A percentile compares a stretch with the other conserved stretches of the same genome.
phyloP scores from a whole-genome alignment of 1,140 invertebrate species.

The Pogonus chalceus region DNA sequence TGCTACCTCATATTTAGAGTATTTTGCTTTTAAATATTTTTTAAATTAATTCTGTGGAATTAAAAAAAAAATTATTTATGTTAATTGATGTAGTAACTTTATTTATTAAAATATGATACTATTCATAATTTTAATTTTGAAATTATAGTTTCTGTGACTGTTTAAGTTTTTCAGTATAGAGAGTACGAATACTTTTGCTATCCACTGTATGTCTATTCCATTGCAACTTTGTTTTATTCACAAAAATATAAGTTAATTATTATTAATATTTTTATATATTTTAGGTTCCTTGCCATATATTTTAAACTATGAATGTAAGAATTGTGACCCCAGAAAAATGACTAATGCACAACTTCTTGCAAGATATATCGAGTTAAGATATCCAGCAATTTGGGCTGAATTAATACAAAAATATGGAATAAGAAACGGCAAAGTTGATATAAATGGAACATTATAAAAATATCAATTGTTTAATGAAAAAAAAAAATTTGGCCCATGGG shows the following conservation, averaged over 20 bases:
- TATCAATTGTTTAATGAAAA: no score
- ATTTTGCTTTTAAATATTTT: no score
- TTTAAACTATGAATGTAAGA: slow-evolving; percentile 30
- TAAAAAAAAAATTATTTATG: no score
- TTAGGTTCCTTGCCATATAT: background rate
- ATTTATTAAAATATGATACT: no score
- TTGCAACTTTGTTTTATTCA: background rate
- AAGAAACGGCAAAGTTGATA: background rate
- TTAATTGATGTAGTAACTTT: no score
- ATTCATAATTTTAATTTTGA: no score
- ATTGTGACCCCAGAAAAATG: slow-evolving; percentile 37
- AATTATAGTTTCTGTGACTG: no score
- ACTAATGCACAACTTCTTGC: slow-evolving; percentile 39
- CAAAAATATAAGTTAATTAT: background rate
- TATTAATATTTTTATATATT: background rate
- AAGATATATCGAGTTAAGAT: slow-evolving; percentile 38
- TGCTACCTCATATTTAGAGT: no score
- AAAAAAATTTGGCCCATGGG: background rate
- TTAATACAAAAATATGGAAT: slow-evolving; percentile 37
- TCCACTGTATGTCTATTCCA: no score
- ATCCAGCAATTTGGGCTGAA: slow-evolving; percentile 41
- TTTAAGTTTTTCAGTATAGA: no score
- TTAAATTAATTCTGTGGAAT: no score
- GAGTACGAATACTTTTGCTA: no score
- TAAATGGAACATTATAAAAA: background rate